phyloP scores from a whole-genome alignment of 1,140 invertebrate genomes.

The Panulirus ornatus region DNA sequence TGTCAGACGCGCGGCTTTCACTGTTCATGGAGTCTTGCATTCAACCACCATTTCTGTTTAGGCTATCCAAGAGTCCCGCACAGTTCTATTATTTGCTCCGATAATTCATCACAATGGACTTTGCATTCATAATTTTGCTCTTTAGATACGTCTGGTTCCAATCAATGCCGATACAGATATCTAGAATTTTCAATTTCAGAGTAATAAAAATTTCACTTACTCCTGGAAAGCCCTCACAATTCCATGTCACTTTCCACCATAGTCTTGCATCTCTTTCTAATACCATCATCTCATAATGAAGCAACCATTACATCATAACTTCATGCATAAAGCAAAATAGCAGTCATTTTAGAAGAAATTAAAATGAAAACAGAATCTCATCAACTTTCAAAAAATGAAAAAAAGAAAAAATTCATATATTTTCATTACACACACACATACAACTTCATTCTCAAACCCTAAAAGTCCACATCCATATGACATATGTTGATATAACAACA shows the following conservation, averaged over 20 bases:
- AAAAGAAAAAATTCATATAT: no score
- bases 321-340: background rate
- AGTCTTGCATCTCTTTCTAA: background rate
- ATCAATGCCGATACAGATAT: conserved; percentile 23
- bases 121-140: conserved; percentile 39
- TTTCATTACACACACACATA: no score
- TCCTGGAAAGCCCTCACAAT: conserved; percentile 67
- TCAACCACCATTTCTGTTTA: conserved; percentile 45
- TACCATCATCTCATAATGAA: background rate
- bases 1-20: conserved; percentile 55
- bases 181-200: background rate
- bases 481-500: no score
- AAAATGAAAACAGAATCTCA: background rate
- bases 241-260: conserved; percentile 51
- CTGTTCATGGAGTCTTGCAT: conserved; percentile 59
- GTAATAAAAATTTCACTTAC: conserved; percentile 45
- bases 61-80: conserved; percentile 71
- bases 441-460: no score
- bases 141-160: conserved; percentile 34
- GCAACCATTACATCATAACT: background rate
- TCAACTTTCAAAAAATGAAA: conserved; percentile 11
- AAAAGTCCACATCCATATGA: no score
- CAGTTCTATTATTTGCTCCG: conserved; percentile 27
- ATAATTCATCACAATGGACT: conserved; percentile 18
- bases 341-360: background rate